Percentiles rank a stretch among this genome's conserved stretches.
These are phyloP conservation scores for Ctenomys sociabilis DNA, from an alignment of 2,113 vertebrate genomes.

Conservation along the genomic window DNA sequence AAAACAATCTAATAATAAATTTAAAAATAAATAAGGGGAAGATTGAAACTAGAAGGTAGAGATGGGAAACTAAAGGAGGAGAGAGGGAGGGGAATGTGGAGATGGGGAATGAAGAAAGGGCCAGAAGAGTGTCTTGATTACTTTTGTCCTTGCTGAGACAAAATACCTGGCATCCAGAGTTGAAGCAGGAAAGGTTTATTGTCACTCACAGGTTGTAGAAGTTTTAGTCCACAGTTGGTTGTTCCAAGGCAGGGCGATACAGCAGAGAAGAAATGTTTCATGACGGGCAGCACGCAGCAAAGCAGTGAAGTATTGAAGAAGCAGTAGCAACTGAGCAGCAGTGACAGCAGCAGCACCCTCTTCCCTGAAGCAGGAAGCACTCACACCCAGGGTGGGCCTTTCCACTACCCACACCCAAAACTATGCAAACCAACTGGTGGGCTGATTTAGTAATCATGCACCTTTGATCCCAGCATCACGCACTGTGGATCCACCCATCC, in stretches of 20 bases:
- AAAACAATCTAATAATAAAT: not conserved
- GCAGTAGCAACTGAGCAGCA: not conserved
- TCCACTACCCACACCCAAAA: too few species aligned
- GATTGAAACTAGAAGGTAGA: not conserved
- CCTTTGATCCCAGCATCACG: too few species aligned
- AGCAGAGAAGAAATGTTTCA: not conserved
- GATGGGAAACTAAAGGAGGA: not conserved
- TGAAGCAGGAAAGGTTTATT: not conserved
- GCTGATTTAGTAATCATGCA: too few species aligned
- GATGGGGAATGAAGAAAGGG: not conserved
- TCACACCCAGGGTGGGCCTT: too few species aligned
- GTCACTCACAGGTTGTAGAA: not conserved
- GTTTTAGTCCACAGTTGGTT: not conserved
- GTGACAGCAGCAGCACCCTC: not conserved
- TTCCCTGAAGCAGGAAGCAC: not conserved
- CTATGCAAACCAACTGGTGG: too few species aligned
- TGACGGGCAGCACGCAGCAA: not conserved
- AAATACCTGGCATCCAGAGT: not conserved
- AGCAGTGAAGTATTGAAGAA: not conserved
- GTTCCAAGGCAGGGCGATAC: not conserved
- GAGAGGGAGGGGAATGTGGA: not conserved
- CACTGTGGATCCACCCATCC: too few species aligned
- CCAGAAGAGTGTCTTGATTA: not conserved
- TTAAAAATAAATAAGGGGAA: not conserved
- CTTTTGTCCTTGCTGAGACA: not conserved